Evolutionary conservation across 1,140 invertebrate genomes (phyloP), one percentile per base, ranked within the genome.

Genomic region (Rhizoglyphus robini): DNA sequence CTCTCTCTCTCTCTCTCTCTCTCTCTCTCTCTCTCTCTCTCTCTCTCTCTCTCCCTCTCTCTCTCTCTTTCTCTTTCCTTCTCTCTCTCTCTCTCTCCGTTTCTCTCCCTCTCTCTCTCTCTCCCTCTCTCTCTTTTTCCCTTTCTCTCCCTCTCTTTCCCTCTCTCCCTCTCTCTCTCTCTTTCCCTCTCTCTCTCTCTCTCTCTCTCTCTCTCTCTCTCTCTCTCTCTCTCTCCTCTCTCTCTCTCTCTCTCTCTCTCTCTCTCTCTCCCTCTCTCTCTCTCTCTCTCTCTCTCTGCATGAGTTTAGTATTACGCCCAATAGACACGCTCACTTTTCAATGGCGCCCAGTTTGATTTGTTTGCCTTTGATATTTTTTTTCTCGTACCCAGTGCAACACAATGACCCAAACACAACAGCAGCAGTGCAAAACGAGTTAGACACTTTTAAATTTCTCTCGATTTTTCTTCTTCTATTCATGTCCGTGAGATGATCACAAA

Each of bases 121-220:
- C 49, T 54, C 49, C 23, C 49, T 23, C 49, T 23, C n/a, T 27
- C 49, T 23, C 49, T 27, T 23, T 54, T 23, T 54, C n/a, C 23
- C 27, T 20, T 23, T 54, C 49, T 27, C 49, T 23, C 49, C 23
- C 49, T 54, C 27, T 20, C n/a, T 54, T 23, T 23, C 49, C 11
- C 49, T 23, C 27, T 20, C n/a, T 54, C 49, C 20, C 49, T 54
- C 27, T 27, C n/a, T 20, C 49, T 54, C 27, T 54, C 49, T 54
- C n/a, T 54, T 23, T 54, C 49, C 23, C 49, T 54, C 2, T 57
- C 51, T 57, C 51, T 57, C 51, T 57, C 51, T 57, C 51, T 57
- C 51, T 31, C 15, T 57, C 51, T 57, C 25, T 57, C 51, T 20
- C 3, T 57, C 51, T 3, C n/a, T 57, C n/a, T 57, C n/a, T 57